Base-by-base conservation (phyloP, 2,113 vertebrate species). In the Benthochromis sp. region DNA sequence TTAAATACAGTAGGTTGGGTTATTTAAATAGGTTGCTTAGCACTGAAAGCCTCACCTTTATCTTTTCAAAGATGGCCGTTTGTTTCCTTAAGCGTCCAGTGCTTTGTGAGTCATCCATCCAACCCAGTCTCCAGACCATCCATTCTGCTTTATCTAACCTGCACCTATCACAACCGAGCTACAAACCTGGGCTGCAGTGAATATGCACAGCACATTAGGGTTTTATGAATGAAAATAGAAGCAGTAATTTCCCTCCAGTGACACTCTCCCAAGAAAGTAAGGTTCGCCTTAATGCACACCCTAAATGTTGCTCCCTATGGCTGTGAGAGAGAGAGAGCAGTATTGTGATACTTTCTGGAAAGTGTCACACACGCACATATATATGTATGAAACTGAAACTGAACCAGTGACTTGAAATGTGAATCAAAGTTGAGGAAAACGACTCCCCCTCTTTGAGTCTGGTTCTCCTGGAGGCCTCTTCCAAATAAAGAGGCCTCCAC, bases 231-330 rank as follows among this genome's bases (percentile, higher is more conserved):
- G 63, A 38, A 66, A 66, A 13, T 8, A 66, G 34, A 66, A 66
- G 0, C 4, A 66, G 34, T 66, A 66, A 66, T 66, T 38, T 66
- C 17, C 34, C 34, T 66, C 34, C 34, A 38, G 34, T 66, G 61
- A 38, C 61, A 21, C 2, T 38, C 0, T 38, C 19, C 61, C 34
- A 66, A 21, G 61, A 66, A 66, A 38, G 61, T 38, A 36, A 66
- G 0, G 4, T 66, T n/a, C 1, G 7, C 61, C 10, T 19, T 36
- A 21, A 63, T 66, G 31, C 1, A 3, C 17, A 38, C 6, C 17
- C 10, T 13, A 8, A 21, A 13, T 69, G 34, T 69, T 38, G 34
- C 7, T 36, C 10, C 6, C 9, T n/a, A 8, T 36, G 31, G 36
- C 31, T n/a, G 61, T 66, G 57, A 3, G 9, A 61, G 55, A 59